A percentile compares a stretch with the other conserved stretches of the same genome.
Evolutionary conservation across 2,888 invertebrate species (phyloP).

Genomic region (Drosophila fulvimacula): DNA sequence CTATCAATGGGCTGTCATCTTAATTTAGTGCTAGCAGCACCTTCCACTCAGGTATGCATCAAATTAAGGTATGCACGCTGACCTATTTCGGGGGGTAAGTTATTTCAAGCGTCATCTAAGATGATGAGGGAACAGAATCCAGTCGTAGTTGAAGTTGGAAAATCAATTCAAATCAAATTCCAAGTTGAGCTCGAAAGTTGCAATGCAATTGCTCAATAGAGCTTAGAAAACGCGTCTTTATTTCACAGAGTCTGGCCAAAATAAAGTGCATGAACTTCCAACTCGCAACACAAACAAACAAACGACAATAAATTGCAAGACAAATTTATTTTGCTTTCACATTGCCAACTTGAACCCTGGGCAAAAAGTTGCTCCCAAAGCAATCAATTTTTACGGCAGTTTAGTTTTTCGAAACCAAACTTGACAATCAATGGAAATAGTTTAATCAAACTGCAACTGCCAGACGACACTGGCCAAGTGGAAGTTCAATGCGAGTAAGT

Average conservation of each 20-base stretch:
- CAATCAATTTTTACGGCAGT: slow-evolving; percentile 66
- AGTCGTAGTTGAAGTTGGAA: not conserved
- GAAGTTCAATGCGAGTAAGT: not conserved
- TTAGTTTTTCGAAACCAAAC: slow-evolving; percentile 54
- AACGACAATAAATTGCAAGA: slow-evolving; percentile 57
- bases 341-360: slow-evolving; percentile 48
- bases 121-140: not conserved
- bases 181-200: slow-evolving; percentile 31
- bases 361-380: slow-evolving; percentile 46
- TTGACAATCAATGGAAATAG: slow-evolving; percentile 68
- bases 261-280: slow-evolving; percentile 51
- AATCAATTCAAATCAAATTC: slow-evolving; percentile 53
- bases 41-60: slow-evolving; percentile 36
- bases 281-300: slow-evolving; percentile 33
- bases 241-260: slow-evolving; percentile 40
- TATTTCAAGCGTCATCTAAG: slow-evolving; percentile 10
- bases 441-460: slow-evolving; percentile 60
- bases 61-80: slow-evolving; percentile 35
- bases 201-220: slow-evolving; percentile 51
- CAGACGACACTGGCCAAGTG: slow-evolving; percentile 24
- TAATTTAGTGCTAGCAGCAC: slow-evolving; percentile 37
- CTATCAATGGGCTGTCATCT: slow-evolving; percentile 40
- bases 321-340: slow-evolving; percentile 52
- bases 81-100: slow-evolving; percentile 49
- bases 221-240: slow-evolving; percentile 37